Base-by-base conservation (phyloP, 2,888 invertebrate genomes). In the Pegoplata infirma region DNA sequence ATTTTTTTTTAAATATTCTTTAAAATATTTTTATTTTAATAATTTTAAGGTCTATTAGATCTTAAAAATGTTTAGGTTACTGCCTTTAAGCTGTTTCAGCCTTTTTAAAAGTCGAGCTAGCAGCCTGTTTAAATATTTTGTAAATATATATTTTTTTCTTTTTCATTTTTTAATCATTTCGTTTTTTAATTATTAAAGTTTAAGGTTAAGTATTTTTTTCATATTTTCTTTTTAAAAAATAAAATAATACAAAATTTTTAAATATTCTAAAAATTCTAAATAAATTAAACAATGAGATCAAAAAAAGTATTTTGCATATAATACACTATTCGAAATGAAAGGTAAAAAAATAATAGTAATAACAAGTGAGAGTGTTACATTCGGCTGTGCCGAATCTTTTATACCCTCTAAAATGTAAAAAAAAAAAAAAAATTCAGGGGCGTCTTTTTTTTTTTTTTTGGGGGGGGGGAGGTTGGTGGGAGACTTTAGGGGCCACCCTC, bases 191-290 rank as follows among this genome's bases (percentile, higher is more conserved):
- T 25, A 59, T 75, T 69, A 69, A 74, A 78, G 69, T 69, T 74
- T 74, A 78, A 78, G 69, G 69, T 78, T 66, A 74, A 36, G 19
- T 64, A n/a, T 28, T 19, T 49, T 17, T 19, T 40, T n/a, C 8
- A 10, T 10, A 6, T 25, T 17, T 16, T 46, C 2, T 46, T 6
- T 46, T 46, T 7, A 55, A 3, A 6, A 19, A 21, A 55, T 51
- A 32, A 28, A 23, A 36, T 7, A 61, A 44, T 44, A 44, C 23
- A 53, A 40, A 3, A 40, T 40, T 40, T 40, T 40, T n/a, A 40
- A 25, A 40, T 36, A n/a, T 1, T 40, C 12, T 14, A 25, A 19
- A 73, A 44, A 32, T 36, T 56, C 2, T 19, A 36, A 36, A 14
- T n/a, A 12, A 8, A 40, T 36, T 47, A 71, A 64, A 46, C 8